phyloP scores from a whole-genome alignment of 2,797 vertebrate genomes.

The Myotis planiceps region DNA sequence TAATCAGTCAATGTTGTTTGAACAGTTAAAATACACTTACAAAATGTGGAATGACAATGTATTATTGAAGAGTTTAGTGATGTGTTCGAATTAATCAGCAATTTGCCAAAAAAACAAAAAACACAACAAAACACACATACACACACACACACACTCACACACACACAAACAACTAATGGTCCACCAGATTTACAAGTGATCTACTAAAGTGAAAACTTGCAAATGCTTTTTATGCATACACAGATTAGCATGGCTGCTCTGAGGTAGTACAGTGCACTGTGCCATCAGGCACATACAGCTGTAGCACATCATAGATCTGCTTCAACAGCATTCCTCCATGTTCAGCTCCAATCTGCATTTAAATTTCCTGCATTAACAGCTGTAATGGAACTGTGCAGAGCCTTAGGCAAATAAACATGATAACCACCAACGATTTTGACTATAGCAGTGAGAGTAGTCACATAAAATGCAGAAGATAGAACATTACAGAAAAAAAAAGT shows the following conservation, averaged over 20 bases:
- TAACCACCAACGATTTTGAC: conserved; percentile 66
- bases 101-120: background rate
- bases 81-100: background rate
- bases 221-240: background rate
- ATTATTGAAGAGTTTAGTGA: background rate
- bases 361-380: conserved; percentile 47
- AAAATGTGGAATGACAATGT: background rate
- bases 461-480: conserved; percentile 71
- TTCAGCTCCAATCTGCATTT: conserved; percentile 62
- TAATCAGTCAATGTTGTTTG: background rate
- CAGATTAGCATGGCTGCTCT: background rate
- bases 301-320: background rate
- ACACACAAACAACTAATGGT: background rate
- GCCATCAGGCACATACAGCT: background rate
- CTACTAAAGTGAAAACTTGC: background rate
- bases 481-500: conserved; percentile 72
- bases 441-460: conserved; percentile 61
- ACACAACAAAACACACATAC: too few relatives aligned
- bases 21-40: background rate
- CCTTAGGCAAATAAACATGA: conserved; percentile 74
- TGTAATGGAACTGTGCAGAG: conserved; percentile 65
- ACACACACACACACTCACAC: background rate
- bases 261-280: background rate
- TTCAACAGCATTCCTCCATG: conserved; percentile 54
- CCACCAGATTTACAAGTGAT: background rate